Evolutionary conservation across 1,140 invertebrate genomes (phyloP), one percentile per base, ranked within the genome.

Genomic region (Lasioglossum baleicum): DNA sequence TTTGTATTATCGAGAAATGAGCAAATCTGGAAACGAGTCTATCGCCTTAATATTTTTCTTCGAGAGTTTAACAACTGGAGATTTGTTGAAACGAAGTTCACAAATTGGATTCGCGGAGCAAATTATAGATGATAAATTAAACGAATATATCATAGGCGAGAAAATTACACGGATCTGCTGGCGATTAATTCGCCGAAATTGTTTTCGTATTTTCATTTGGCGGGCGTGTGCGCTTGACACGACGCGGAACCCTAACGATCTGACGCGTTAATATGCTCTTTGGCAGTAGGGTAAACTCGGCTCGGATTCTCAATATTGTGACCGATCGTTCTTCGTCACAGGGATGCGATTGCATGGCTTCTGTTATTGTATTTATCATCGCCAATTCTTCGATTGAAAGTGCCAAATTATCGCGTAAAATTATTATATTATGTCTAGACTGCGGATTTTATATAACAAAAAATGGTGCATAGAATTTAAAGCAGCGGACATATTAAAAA

Each of bases 241-340:
- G 53, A 70, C 75, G 84, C 75, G 63, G 69, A 80, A 85, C 83
- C 83, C 83, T 85, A 84, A 85, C 84, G 74, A 85, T 74, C 80
- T 70, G 83, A 84, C 83, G 69, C 65, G 83, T 80, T 85, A 85
- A 84, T 84, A 85, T 65, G 71, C 83, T 82, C 79, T 85, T 85
- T 85, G 72, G 74, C 70, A 72, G 58, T 64, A 75, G 84, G 83
- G 84, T 78, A 75, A 74, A 69, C 31, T 67, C 40, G 64, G 35
- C 26, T 60, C 51, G 31, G 60, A 75, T 74, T 67, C 42, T 31
- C 64, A 22, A 61, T 69, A 58, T 26, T n/a, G 51, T 60, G 53
- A 56, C 78, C 75, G 67, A 15, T 69, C 73, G 66, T 58, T 80
- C 70, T 68, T 58, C 17, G 74, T 71, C 58, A 22, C 13, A 35